A percentile compares a stretch with the other conserved stretches of the same genome.
Conservation (phyloP, 2,888 invertebrate species). For the Desoria tigrina region DNA sequence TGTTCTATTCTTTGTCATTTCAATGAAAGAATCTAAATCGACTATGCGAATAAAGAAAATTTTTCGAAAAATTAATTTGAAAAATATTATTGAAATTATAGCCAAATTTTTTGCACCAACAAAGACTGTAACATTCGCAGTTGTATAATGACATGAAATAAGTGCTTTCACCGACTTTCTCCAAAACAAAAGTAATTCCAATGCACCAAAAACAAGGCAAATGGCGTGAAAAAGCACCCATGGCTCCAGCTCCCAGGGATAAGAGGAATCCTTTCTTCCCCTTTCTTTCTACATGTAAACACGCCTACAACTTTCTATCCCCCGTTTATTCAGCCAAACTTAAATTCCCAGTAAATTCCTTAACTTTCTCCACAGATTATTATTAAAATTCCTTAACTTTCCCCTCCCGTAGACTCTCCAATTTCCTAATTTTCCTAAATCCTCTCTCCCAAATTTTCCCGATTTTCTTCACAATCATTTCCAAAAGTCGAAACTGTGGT, state of each 20-base stretch:
- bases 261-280: constrained; percentile 3
- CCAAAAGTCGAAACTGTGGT: neutral
- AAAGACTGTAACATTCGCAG: too few species aligned
- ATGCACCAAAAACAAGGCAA: too few species aligned
- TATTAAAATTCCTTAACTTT: constrained; percentile 26
- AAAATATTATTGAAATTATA: too few species aligned
- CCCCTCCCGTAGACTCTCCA: constrained; percentile 24
- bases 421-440: constrained; percentile 13
- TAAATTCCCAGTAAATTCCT: neutral
- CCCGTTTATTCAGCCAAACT: neutral
- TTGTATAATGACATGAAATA: too few species aligned
- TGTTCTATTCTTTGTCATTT: too few species aligned
- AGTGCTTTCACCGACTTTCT: constrained; percentile 4
- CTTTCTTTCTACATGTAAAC: neutral
- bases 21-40: too few species aligned
- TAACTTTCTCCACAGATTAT: neutral
- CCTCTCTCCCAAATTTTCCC: constrained; percentile 13
- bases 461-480: neutral
- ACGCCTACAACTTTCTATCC: neutral
- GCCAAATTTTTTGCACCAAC: too few species aligned
- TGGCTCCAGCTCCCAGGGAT: constrained; percentile 13
- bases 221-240: neutral
- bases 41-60: too few species aligned
- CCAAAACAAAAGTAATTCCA: neutral
- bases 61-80: too few species aligned